Percentiles rank a stretch among this genome's conserved stretches.
Conservation (phyloP, 2,113 vertebrate genomes). For the chimpanzee (Pan troglodytes) region NHGRI_mPanTro3-v2.1_pri NC_072401.2:86726001-86726500, state of each 20-base stretch:
- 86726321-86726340: neutral
- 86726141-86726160: neutral
- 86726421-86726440: neutral
- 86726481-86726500: constrained; percentile 5
- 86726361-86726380: neutral
- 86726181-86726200: neutral
- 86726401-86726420: neutral
- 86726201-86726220: constrained; percentile 4
- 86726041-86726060: neutral
- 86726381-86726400: neutral
- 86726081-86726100: constrained; percentile 29
- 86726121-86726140: constrained; percentile 29
- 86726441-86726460: neutral
- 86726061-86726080: constrained; percentile 24
- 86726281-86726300: neutral
- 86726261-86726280: neutral
- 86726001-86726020: neutral
- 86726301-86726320: neutral
- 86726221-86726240: neutral
- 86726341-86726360: neutral
- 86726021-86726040: constrained; percentile 11
- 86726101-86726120: constrained; percentile 5
- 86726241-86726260: neutral
- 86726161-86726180: neutral
- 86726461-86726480: neutral